A percentile compares a stretch with the other conserved stretches of the same genome.
These are phyloP conservation scores for Archaeoteleia sp. DNA, from an alignment of 2,888 invertebrate genomes.

Conservation along the genomic window DNA sequence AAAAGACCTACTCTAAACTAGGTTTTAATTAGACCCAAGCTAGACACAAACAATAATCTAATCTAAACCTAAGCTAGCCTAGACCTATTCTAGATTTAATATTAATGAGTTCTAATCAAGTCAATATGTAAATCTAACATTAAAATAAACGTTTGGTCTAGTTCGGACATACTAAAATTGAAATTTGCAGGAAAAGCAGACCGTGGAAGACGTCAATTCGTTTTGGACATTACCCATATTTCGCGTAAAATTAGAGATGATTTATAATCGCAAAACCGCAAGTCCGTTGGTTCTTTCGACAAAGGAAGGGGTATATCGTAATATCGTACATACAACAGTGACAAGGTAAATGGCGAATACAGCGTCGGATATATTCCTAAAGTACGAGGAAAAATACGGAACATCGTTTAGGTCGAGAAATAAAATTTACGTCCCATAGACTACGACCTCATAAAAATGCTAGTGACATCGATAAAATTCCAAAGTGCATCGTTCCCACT, in stretches of 20 bases:
- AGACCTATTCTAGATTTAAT: too few species aligned
- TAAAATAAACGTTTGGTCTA: too few species aligned
- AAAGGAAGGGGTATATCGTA: slow-evolving; percentile 1
- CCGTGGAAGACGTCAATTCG: too few species aligned
- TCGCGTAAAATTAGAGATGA: slow-evolving; percentile 9
- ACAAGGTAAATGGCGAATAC: slow-evolving; percentile 38
- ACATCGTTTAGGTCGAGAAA: slow-evolving; percentile 51
- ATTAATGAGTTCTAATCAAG: too few species aligned
- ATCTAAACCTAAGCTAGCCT: too few species aligned
- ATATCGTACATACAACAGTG: slow-evolving; percentile 23
- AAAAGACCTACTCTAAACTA: too few species aligned
- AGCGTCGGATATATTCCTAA: slow-evolving; percentile 33
- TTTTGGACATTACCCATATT: slow-evolving; percentile 1
- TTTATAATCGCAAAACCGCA: slow-evolving; percentile 4
- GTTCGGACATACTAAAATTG: too few species aligned
- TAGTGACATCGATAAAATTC: slow-evolving; percentile 57
- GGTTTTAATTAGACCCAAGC: too few species aligned
- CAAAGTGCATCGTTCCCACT: slow-evolving; percentile 42
- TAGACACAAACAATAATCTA: too few species aligned
- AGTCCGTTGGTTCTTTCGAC: slow-evolving; percentile 1
- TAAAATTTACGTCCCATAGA: slow-evolving; percentile 62
- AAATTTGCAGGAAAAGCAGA: too few species aligned
- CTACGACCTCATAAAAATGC: slow-evolving; percentile 61
- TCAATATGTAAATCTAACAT: too few species aligned
- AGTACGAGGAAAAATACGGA: slow-evolving; percentile 39